Evolutionary conservation across 2,888 invertebrate species (phyloP).

Genomic region (Pocota personata): DNA sequence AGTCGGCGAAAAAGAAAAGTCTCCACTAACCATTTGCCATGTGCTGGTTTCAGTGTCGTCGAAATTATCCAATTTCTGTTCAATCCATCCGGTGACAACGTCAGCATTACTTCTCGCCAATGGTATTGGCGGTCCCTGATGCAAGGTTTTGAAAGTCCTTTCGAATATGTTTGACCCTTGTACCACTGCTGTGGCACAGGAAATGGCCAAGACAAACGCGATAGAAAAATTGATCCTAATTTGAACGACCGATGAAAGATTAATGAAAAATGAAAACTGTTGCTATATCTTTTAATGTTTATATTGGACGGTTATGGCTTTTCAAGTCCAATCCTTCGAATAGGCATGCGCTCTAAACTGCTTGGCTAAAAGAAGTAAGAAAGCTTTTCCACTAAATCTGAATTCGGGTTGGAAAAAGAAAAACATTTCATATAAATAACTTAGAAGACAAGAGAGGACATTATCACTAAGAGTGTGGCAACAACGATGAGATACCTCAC

Average conservation of each 20-base stretch:
- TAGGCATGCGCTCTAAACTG: no score
- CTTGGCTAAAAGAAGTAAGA: no score
- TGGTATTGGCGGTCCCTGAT: conserved; percentile 80
- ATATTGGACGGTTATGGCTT: neutral
- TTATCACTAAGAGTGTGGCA: no score
- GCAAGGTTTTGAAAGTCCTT: conserved; percentile 70
- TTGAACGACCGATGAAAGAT: neutral
- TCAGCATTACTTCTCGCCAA: conserved; percentile 25
- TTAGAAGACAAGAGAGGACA: no score
- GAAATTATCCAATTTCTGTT: conserved; percentile 86
- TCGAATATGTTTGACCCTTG: conserved; percentile 62
- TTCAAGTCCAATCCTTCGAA: no score
- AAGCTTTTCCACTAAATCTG: no score
- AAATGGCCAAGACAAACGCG: conserved; percentile 7
- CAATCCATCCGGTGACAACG: conserved; percentile 82
- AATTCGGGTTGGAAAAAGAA: no score
- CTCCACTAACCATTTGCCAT: conserved; percentile 83
- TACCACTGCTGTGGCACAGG: conserved; percentile 18
- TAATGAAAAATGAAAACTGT: neutral
- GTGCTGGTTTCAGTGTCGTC: conserved; percentile 84
- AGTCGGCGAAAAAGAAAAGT: neutral
- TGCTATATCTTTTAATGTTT: neutral
- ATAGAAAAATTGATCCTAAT: conserved; percentile 37
- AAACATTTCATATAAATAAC: no score
- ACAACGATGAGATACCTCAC: no score